A percentile compares a stretch with the other conserved stretches of the same genome.
phyloP scores from a whole-genome alignment of 2,113 vertebrate species.

The Oryzias woworae region DNA sequence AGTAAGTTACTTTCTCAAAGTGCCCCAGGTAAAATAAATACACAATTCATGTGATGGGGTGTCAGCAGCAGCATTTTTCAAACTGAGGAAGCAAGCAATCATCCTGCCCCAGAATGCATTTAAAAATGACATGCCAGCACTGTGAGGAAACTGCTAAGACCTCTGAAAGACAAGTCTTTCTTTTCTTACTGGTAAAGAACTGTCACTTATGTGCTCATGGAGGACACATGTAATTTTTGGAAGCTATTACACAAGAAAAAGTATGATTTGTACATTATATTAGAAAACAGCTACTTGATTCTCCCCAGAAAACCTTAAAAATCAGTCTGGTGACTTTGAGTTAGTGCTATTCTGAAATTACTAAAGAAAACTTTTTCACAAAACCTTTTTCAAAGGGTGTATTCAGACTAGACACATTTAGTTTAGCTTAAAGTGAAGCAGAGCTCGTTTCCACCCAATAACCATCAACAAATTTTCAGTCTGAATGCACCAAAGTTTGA shows the following conservation, averaged over 20 bases:
- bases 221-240: slow-evolving; percentile 5
- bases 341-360: too few relatives aligned
- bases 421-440: too few relatives aligned
- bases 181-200: slow-evolving; percentile 20
- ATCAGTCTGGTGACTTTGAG: too few relatives aligned
- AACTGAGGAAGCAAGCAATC: slow-evolving; percentile 19
- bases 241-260: slow-evolving; percentile 13
- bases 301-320: background rate
- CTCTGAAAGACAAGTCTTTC: slow-evolving; percentile 13
- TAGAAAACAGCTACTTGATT: background rate
- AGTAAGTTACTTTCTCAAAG: slow-evolving; percentile 30
- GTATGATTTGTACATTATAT: background rate
- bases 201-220: slow-evolving; percentile 15
- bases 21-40: slow-evolving; percentile 41
- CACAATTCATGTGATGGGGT: slow-evolving; percentile 51
- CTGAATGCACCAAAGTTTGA: too few relatives aligned
- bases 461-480: too few relatives aligned
- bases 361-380: too few relatives aligned
- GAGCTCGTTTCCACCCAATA: too few relatives aligned
- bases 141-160: slow-evolving; percentile 17
- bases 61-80: slow-evolving; percentile 47
- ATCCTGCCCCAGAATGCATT: slow-evolving; percentile 17
- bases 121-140: slow-evolving; percentile 23
- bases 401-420: too few relatives aligned
- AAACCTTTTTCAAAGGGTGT: too few relatives aligned